Percentiles rank a stretch among this genome's conserved stretches.
phyloP scores from a whole-genome alignment of 2,113 vertebrate genomes.

The Gobius niger region DNA sequence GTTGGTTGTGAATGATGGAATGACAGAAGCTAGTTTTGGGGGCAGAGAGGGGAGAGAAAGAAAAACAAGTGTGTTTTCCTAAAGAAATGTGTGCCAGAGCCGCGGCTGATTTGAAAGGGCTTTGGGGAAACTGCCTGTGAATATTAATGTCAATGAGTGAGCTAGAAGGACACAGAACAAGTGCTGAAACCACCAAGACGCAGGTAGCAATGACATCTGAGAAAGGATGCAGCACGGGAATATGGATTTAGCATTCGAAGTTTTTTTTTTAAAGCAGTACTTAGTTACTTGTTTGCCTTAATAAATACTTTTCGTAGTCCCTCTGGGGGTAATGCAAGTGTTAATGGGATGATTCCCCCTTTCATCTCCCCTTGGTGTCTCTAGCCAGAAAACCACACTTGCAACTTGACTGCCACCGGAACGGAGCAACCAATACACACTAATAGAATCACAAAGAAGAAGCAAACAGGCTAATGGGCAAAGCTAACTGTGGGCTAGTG shows the following conservation, averaged over 20 bases:
- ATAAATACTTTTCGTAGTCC: too few relatives aligned
- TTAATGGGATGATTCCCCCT: too few relatives aligned
- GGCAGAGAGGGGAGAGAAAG: slow-evolving; percentile 24
- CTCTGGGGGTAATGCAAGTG: too few relatives aligned
- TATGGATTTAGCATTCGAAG: slow-evolving; percentile 6
- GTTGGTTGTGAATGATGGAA: slow-evolving; percentile 33
- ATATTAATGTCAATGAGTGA: slow-evolving; percentile 36
- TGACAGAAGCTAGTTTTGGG: slow-evolving; percentile 26
- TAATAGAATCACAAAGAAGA: too few relatives aligned
- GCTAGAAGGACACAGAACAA: slow-evolving; percentile 37
- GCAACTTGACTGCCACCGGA: too few relatives aligned
- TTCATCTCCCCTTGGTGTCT: too few relatives aligned
- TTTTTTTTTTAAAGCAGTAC: too few relatives aligned
- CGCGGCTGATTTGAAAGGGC: slow-evolving; percentile 37
- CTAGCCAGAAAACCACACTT: too few relatives aligned
- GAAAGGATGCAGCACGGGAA: slow-evolving; percentile 19
- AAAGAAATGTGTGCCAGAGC: slow-evolving; percentile 23
- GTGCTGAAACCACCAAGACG: slow-evolving; percentile 25
- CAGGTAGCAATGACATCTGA: slow-evolving; percentile 19
- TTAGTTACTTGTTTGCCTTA: too few relatives aligned
- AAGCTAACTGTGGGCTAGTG: too few relatives aligned
- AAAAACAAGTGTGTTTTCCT: slow-evolving; percentile 35
- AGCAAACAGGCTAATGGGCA: too few relatives aligned
- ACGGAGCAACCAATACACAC: too few relatives aligned
- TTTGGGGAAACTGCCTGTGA: slow-evolving; percentile 27